Evolutionary conservation across 2,888 invertebrate species (phyloP).

Genomic region (Lobophora halterata): DNA sequence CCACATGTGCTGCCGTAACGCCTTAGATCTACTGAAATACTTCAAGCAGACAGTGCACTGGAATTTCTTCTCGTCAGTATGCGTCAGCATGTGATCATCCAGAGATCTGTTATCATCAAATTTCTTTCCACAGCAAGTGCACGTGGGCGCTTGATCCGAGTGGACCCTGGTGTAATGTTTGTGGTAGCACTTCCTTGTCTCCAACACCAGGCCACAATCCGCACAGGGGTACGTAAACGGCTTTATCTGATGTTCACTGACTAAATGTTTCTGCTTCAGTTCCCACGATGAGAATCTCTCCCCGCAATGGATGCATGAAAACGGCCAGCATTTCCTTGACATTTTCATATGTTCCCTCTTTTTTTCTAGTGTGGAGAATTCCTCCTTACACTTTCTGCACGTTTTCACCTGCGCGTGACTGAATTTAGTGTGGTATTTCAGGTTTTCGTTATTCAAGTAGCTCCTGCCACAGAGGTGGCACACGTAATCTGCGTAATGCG

Average conservation of each 20-base stretch:
- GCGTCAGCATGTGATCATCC: conserved; percentile 17
- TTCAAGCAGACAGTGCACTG: conserved; percentile 22
- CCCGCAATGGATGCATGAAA: conserved; percentile 55
- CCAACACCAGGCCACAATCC: conserved; percentile 19
- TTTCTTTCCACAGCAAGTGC: conserved; percentile 19
- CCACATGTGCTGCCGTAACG: conserved; percentile 37
- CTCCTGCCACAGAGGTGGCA: conserved; percentile 66
- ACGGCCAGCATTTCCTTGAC: conserved; percentile 57
- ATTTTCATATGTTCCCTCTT: conserved; percentile 50
- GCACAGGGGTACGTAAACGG: conserved; percentile 40
- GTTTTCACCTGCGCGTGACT: conserved; percentile 50
- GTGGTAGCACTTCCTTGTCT: conserved; percentile 11
- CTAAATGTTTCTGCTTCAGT: conserved; percentile 54
- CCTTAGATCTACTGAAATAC: conserved; percentile 15
- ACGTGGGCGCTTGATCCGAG: conserved; percentile 16
- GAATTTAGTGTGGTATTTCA: conserved; percentile 59
- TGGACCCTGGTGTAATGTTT: conserved; percentile 21
- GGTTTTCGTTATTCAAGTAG: conserved; percentile 53
- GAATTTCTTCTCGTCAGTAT: conserved; percentile 26
- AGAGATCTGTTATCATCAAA: conserved; percentile 18
- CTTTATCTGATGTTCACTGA: conserved; percentile 46
- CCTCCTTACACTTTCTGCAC: conserved; percentile 62
- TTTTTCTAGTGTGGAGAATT: conserved; percentile 47
- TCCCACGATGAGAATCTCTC: conserved; percentile 68
- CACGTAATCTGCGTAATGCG: conserved; percentile 58